phyloP scores from a whole-genome alignment of 2,113 vertebrate species.

The Ophthalmolycus amberensis region DNA sequence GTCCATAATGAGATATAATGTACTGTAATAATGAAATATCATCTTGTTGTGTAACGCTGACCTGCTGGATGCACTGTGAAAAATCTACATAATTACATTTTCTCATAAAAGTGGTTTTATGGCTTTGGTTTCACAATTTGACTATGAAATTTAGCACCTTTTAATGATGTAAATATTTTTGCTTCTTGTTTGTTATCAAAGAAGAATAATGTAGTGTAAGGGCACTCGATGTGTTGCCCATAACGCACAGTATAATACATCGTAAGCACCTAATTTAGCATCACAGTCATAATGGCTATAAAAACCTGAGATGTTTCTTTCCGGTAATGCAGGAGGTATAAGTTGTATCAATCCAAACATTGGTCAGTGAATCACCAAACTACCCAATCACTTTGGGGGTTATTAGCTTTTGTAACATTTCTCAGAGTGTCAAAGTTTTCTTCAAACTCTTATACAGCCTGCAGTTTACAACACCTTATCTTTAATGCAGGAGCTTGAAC shows the following conservation, averaged over 20 bases:
- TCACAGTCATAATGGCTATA: background rate
- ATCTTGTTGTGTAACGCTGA: conserved; percentile 6
- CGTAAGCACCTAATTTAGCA: background rate
- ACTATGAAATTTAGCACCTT: background rate
- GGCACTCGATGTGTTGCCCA: background rate
- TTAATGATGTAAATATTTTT: background rate
- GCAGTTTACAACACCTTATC: background rate
- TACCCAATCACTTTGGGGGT: background rate
- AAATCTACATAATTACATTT: conserved; percentile 10
- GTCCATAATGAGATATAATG: conserved; percentile 9
- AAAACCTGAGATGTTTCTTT: background rate
- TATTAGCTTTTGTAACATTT: background rate
- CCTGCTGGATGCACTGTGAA: conserved; percentile 8
- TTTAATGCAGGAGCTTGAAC: background rate
- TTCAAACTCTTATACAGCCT: background rate
- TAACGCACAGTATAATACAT: background rate
- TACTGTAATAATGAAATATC: conserved; percentile 10
- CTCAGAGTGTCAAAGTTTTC: background rate
- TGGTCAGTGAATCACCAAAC: background rate
- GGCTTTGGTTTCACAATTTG: background rate
- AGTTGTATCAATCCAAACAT: background rate
- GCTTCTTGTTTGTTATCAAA: background rate
- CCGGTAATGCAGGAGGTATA: background rate
- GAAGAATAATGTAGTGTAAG: background rate
- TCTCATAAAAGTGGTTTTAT: background rate